These are phyloP conservation scores for Dicyrtoma fusca DNA, from an alignment of 2,888 invertebrate genomes.

Conservation along the genomic window DNA sequence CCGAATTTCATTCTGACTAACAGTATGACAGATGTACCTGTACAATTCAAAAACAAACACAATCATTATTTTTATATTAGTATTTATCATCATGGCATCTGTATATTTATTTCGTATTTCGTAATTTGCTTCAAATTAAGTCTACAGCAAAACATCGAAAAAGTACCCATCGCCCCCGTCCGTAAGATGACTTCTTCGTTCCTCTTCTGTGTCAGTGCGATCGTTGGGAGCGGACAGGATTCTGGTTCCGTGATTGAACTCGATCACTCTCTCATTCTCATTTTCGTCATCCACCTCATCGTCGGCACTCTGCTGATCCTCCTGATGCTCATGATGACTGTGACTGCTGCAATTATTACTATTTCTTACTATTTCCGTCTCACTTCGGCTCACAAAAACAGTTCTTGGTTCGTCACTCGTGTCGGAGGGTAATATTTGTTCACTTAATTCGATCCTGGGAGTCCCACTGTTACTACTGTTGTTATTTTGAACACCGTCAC, in stretches of 20 bases:
- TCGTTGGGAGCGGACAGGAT: conserved; percentile 29
- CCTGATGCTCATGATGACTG: background rate
- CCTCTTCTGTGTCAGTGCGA: conserved; percentile 35
- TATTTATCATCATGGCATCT: no score
- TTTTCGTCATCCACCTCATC: conserved; percentile 25
- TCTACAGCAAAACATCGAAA: no score
- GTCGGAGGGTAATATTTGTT: background rate
- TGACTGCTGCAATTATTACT: background rate
- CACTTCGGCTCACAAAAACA: background rate
- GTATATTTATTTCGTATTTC: no score
- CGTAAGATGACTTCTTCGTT: conserved; percentile 36
- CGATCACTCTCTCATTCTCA: conserved; percentile 22
- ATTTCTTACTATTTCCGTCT: background rate
- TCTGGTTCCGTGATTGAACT: conserved; percentile 16
- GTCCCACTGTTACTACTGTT: conserved; percentile 10
- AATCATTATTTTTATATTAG: no score
- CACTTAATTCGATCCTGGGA: background rate
- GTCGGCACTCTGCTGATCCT: background rate
- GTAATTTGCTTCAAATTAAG: no score
- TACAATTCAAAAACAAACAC: no score
- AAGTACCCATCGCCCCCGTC: conserved; percentile 35
- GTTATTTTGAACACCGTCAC: background rate
- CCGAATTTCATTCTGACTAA: conserved; percentile 45
- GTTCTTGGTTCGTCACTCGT: background rate
- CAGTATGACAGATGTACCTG: conserved; percentile 45